A percentile compares a stretch with the other conserved stretches of the same genome.
Conservation (phyloP, 1,140 invertebrate genomes). For the Cyrtorhinus lividipennis region DNA sequence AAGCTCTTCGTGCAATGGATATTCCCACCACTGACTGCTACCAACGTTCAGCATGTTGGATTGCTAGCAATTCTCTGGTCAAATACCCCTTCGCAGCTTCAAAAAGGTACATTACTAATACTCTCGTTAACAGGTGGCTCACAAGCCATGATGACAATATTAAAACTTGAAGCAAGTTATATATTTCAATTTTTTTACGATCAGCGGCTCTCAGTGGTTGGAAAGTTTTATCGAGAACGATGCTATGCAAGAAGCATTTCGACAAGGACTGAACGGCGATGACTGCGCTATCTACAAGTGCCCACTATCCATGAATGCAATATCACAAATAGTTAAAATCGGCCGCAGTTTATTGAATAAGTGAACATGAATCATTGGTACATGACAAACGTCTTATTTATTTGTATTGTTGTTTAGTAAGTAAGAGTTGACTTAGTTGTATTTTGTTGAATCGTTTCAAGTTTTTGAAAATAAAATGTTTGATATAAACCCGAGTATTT, state of each 20-base stretch:
- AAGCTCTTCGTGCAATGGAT: conserved; percentile 5
- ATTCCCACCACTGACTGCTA: conserved; percentile 7
- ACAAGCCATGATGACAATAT: too few species aligned
- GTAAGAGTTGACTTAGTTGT: too few species aligned
- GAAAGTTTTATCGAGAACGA: not conserved
- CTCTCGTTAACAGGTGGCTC: too few species aligned
- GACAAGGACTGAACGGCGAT: conserved; percentile 4
- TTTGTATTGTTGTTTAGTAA: too few species aligned
- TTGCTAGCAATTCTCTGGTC: not conserved
- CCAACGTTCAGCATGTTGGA: conserved; percentile 12
- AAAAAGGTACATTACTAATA: not conserved
- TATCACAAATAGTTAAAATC: not conserved
- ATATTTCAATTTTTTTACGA: too few species aligned
- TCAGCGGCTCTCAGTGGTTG: conserved; percentile 4
- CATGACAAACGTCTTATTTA: too few species aligned
- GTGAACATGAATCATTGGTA: too few species aligned
- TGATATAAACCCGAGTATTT: too few species aligned
- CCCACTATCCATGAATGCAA: conserved; percentile 7
- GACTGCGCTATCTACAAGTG: conserved; percentile 13
- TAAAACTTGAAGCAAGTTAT: too few species aligned
- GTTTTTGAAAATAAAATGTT: too few species aligned
- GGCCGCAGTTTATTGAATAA: not conserved
- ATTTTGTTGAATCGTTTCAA: too few species aligned
- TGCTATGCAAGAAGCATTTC: not conserved
- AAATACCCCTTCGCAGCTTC: not conserved